A percentile compares a stretch with the other conserved stretches of the same genome.
phyloP scores from a whole-genome alignment of 2,888 invertebrate genomes.

The Stenodema calcarata region DNA sequence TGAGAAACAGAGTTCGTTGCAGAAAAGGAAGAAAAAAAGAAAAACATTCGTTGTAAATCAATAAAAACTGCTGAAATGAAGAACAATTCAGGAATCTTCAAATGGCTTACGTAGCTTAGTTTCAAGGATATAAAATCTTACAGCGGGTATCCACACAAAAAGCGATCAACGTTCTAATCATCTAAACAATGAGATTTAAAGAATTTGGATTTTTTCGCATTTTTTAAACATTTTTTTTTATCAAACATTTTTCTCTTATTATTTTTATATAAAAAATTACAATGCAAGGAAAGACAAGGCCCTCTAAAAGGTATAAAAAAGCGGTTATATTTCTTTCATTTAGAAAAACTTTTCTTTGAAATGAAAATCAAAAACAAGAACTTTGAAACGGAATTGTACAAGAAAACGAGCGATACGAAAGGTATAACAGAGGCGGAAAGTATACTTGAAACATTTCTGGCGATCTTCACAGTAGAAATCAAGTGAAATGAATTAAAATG shows the following conservation, averaged over 20 bases:
- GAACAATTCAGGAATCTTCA: background rate
- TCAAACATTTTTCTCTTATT: constrained; percentile 34
- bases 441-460: background rate
- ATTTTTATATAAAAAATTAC: constrained; percentile 47
- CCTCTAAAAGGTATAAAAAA: constrained; percentile 52
- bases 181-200: constrained; percentile 57
- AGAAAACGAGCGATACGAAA: background rate
- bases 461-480: no score
- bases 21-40: constrained; percentile 33
- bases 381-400: background rate
- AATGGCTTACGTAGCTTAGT: constrained; percentile 39
- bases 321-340: background rate
- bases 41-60: constrained; percentile 45
- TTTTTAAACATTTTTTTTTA: background rate
- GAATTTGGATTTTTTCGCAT: constrained; percentile 27
- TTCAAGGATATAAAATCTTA: constrained; percentile 34
- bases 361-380: background rate
- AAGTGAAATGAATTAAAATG: no score
- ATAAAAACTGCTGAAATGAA: constrained; percentile 3
- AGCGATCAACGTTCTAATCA: constrained; percentile 52
- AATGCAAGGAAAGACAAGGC: constrained; percentile 50
- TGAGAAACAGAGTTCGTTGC: background rate
- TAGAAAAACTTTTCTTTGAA: background rate
- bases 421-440: background rate
- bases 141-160: constrained; percentile 53